These are phyloP conservation scores for Eulemur coronatus DNA, from an alignment of 2,797 vertebrate genomes.

Conservation along the genomic window DNA sequence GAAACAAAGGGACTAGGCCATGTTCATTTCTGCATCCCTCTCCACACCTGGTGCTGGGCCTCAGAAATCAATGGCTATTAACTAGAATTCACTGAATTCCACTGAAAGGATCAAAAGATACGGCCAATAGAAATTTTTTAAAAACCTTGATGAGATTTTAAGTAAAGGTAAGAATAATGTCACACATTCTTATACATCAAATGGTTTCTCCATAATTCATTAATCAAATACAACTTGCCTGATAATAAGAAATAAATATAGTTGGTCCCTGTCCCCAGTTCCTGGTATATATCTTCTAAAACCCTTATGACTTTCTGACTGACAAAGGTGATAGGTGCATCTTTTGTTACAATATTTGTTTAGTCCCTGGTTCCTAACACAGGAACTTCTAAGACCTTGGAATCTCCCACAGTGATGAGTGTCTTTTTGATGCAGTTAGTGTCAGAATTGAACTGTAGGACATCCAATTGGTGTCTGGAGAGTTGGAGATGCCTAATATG, in stretches of 20 bases:
- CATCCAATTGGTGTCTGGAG: too few species aligned
- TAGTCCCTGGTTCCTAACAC: not conserved
- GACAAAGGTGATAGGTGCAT: not conserved
- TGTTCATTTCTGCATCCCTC: not conserved
- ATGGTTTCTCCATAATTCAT: not conserved
- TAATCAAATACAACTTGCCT: not conserved
- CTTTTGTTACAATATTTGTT: not conserved
- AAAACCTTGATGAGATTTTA: not conserved
- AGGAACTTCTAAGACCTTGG: not conserved
- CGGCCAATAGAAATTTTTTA: not conserved
- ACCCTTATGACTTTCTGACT: not conserved
- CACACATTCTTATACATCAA: not conserved
- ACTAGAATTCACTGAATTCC: constrained; percentile 15
- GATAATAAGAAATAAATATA: not conserved
- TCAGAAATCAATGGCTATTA: not conserved
- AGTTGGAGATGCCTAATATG: not conserved
- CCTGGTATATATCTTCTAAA: not conserved
- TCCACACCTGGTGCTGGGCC: not conserved
- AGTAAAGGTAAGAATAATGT: constrained; percentile 8
- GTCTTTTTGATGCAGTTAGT: not conserved
- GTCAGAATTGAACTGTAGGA: not conserved
- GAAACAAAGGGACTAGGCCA: not conserved
- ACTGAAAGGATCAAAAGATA: not conserved
- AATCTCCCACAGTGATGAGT: not conserved
- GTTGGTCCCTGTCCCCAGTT: not conserved